phyloP scores from a whole-genome alignment of 2,797 vertebrate species.

The Dryobates pubescens region DNA sequence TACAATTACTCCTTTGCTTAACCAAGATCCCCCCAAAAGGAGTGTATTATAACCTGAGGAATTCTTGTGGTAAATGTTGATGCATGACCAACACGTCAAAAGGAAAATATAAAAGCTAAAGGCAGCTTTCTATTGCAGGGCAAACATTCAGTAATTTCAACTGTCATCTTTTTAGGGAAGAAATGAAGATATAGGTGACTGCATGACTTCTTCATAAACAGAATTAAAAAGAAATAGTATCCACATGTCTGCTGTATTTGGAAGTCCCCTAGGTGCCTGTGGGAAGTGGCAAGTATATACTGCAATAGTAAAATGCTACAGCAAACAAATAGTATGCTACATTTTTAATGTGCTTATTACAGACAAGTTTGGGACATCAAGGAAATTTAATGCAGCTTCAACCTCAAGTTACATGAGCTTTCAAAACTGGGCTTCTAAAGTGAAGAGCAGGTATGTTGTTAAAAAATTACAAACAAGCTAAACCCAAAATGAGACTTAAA shows the following conservation, averaged over 20 bases:
- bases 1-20: background rate
- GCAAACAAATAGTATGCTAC: background rate
- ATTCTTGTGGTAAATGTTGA: background rate
- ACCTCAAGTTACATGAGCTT: background rate
- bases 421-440: background rate
- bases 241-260: background rate
- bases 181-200: conserved; percentile 22
- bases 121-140: background rate
- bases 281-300: background rate
- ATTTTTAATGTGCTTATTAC: background rate
- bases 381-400: background rate
- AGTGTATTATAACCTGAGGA: background rate
- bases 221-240: conserved; percentile 5
- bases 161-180: background rate
- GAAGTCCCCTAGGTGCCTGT: background rate
- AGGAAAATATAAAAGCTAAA: background rate
- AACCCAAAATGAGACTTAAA: background rate
- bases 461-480: background rate
- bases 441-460: background rate
- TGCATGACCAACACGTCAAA: background rate
- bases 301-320: background rate
- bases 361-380: background rate
- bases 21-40: background rate
- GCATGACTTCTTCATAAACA: background rate
- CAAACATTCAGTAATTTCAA: conserved; percentile 8